Conservation (phyloP, 1,140 invertebrate species). For the Caenorhabditis briggsae region DNA sequence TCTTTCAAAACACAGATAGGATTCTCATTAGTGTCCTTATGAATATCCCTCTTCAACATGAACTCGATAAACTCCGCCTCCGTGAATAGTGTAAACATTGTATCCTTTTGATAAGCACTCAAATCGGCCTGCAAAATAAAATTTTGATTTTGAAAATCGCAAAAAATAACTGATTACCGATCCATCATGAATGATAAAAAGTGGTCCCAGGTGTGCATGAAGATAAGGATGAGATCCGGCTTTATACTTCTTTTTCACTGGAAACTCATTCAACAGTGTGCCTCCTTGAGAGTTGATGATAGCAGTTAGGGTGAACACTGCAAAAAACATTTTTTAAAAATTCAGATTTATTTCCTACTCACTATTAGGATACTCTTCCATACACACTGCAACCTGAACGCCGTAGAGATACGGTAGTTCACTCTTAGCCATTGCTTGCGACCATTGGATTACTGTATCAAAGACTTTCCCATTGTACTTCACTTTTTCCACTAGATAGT, state of each 20-base stretch:
- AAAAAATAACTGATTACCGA: neutral
- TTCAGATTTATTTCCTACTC: neutral
- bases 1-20: neutral
- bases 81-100: neutral
- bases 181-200: conserved; percentile 6
- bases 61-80: neutral
- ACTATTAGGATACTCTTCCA: neutral
- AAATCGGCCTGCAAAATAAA: conserved; percentile 3
- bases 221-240: conserved; percentile 2
- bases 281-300: neutral
- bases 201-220: neutral
- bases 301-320: neutral
- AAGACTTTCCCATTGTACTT: neutral
- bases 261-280: neutral
- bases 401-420: neutral
- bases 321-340: neutral
- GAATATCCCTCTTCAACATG: neutral
- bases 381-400: neutral
- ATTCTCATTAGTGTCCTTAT: neutral
- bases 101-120: neutral
- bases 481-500: neutral
- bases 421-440: neutral
- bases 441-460: conserved; percentile 1
- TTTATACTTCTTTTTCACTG: neutral
- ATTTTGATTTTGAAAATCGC: neutral